phyloP scores from a whole-genome alignment of 2,797 vertebrate genomes.

The Sebastes jordani region DNA sequence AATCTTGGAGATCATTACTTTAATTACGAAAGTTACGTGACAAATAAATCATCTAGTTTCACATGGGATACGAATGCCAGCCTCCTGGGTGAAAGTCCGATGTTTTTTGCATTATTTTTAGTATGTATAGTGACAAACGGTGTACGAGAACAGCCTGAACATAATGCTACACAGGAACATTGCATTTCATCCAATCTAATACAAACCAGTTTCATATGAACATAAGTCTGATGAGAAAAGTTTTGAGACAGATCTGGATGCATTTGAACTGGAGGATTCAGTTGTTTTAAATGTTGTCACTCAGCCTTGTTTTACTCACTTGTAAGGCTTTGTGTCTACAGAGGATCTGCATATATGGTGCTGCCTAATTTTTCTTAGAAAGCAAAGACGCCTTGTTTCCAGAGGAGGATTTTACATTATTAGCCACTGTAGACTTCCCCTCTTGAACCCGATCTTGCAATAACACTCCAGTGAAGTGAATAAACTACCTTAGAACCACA shows the following conservation, averaged over 20 bases:
- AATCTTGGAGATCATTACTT: not conserved
- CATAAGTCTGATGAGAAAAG: not conserved
- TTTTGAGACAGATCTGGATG: not conserved
- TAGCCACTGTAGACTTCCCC: not conserved
- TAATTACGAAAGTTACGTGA: too few relatives aligned
- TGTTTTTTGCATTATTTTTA: too few relatives aligned
- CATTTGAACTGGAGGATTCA: not conserved
- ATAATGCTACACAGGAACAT: not conserved
- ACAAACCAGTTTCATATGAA: not conserved
- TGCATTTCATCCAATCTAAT: not conserved
- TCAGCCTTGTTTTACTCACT: not conserved
- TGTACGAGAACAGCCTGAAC: too few relatives aligned
- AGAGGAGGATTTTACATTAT: not conserved
- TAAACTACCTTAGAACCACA: not conserved
- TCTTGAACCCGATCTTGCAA: not conserved
- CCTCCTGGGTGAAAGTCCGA: too few relatives aligned
- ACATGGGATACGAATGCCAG: rapidly evolving
- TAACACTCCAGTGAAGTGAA: not conserved
- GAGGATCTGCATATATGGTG: not conserved
- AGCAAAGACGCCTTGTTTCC: not conserved
- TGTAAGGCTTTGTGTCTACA: not conserved
- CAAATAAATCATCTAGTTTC: not conserved
- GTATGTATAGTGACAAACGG: too few relatives aligned
- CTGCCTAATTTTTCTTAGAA: not conserved
- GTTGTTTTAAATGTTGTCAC: not conserved